Conservation (phyloP, 53 echinoderm and acorn worm species). For the Paracentrotus lividus region DNA sequence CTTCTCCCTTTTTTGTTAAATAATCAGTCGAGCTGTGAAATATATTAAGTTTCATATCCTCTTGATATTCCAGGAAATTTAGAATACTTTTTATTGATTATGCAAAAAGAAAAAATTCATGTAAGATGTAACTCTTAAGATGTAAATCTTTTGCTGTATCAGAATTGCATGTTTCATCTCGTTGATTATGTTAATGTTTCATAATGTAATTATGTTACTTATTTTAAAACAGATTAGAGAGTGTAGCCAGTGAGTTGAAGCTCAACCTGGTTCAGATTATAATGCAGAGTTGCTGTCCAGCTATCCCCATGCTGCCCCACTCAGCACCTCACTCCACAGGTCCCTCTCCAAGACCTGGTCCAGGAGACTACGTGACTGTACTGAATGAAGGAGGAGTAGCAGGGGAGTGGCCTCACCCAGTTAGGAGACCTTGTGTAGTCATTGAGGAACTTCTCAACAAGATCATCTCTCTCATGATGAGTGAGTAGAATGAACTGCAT, state of each 20-base stretch:
- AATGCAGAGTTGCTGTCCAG: conserved; percentile 92
- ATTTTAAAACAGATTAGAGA: conserved; percentile 78
- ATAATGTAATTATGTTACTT: background rate
- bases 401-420: conserved; percentile 57
- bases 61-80: too few relatives aligned
- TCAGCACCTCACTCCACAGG: background rate
- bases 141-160: background rate
- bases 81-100: too few relatives aligned
- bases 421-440: conserved; percentile 79
- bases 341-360: background rate
- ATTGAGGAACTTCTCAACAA: conserved; percentile 85
- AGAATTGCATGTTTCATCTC: background rate
- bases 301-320: conserved; percentile 76
- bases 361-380: conserved; percentile 58
- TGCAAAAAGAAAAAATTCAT: too few relatives aligned
- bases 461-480: conserved; percentile 88
- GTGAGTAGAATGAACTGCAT: conserved; percentile 67
- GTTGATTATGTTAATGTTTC: too few relatives aligned
- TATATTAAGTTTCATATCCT: too few relatives aligned
- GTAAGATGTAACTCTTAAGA: too few relatives aligned
- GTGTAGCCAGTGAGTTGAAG: conserved; percentile 89
- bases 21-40: too few relatives aligned
- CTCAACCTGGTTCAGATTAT: conserved; percentile 91
- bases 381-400: conserved; percentile 81
- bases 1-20: too few relatives aligned